phyloP scores from a whole-genome alignment of 2,888 invertebrate genomes.

The Dicycla oo region DNA sequence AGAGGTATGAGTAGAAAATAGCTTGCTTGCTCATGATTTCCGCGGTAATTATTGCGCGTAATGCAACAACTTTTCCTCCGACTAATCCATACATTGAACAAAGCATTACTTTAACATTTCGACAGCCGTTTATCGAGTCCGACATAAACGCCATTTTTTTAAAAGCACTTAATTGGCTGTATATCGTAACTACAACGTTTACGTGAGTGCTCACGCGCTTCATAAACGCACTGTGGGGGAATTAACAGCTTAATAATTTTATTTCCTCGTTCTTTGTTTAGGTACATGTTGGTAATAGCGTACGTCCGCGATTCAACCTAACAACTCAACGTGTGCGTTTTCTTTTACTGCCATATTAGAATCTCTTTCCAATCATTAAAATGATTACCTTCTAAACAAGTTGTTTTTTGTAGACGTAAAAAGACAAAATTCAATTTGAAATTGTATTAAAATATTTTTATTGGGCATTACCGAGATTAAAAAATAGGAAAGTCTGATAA shows the following conservation, averaged over 20 bases:
- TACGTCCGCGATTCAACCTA: conserved; percentile 7
- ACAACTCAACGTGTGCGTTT: neutral
- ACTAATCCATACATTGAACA: conserved; percentile 2
- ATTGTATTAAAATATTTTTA: too few relatives aligned
- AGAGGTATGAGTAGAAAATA: neutral
- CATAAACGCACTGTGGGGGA: conserved; percentile 1
- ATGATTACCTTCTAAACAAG: neutral
- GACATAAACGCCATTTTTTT: conserved; percentile 29
- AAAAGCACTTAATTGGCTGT: conserved; percentile 35
- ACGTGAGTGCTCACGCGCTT: conserved; percentile 31
- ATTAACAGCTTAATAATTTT: conserved; percentile 21
- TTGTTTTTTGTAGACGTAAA: neutral
- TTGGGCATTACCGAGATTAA: too few relatives aligned
- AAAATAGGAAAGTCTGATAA: neutral
- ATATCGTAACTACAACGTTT: conserved; percentile 43
- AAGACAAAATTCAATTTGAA: neutral
- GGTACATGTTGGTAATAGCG: conserved; percentile 30
- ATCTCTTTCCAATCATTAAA: neutral
- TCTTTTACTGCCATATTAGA: neutral
- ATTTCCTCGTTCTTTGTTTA: conserved; percentile 43
- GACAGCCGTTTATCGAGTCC: conserved; percentile 43
- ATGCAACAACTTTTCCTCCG: neutral
- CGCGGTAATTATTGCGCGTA: too few relatives aligned
- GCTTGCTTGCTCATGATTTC: neutral
- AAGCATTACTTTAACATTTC: conserved; percentile 37